Evolutionary conservation across 2,113 vertebrate genomes (phyloP).

Genomic region (Tenebrosternarchus preto): DNA sequence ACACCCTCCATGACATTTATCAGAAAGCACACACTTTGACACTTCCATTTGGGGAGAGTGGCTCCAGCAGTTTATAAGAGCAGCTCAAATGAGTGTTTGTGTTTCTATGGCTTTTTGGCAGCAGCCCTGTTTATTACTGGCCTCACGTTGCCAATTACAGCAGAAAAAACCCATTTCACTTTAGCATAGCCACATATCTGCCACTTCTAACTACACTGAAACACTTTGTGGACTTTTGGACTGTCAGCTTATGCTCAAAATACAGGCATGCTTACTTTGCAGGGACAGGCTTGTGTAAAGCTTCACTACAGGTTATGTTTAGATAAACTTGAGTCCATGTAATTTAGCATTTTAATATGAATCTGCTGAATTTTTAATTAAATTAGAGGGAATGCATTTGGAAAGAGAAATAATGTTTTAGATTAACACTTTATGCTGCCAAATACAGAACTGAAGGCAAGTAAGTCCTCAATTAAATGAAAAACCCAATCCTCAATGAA

Average conservation of each 20-base stretch:
- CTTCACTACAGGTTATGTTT: neutral
- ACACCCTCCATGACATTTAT: conserved; percentile 20
- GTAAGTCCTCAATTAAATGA: too few relatives aligned
- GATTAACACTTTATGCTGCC: too few relatives aligned
- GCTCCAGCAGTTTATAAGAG: conserved; percentile 31
- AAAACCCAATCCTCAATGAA: too few relatives aligned
- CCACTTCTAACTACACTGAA: neutral
- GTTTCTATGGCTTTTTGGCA: conserved; percentile 10
- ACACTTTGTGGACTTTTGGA: neutral
- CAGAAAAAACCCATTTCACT: neutral
- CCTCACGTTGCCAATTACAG: conserved; percentile 20
- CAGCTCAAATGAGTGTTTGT: conserved; percentile 26
- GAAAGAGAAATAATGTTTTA: too few relatives aligned
- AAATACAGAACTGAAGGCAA: too few relatives aligned
- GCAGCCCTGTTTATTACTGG: conserved; percentile 33
- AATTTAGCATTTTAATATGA: too few relatives aligned
- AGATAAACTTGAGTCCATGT: too few relatives aligned
- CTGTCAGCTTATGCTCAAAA: neutral
- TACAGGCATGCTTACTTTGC: neutral
- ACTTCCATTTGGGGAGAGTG: conserved; percentile 24
- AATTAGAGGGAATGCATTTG: too few relatives aligned
- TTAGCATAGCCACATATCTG: neutral
- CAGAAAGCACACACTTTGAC: conserved; percentile 33
- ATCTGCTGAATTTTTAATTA: too few relatives aligned
- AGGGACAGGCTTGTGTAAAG: neutral